A percentile compares a stretch with the other conserved stretches of the same genome.
Conservation (phyloP, 2,888 invertebrate genomes). For the Tenthredo mesomela region DNA sequence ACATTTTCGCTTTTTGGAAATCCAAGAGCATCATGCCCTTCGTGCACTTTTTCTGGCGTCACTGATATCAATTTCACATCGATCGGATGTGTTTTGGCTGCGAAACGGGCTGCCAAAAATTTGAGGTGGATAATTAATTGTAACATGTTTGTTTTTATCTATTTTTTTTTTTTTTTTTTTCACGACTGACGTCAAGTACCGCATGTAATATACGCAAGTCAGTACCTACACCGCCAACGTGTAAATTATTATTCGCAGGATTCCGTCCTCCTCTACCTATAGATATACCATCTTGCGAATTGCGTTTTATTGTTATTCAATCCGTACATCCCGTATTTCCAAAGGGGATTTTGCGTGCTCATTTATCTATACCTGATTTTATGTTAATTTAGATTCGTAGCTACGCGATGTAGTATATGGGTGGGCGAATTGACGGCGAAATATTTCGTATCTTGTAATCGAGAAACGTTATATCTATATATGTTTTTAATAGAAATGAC, state of each 20-base stretch:
- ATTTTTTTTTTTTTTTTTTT: neutral
- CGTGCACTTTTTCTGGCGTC: too few relatives aligned
- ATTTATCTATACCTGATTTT: neutral
- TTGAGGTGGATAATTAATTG: too few relatives aligned
- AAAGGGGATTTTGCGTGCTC: neutral
- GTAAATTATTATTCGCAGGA: constrained; percentile 32
- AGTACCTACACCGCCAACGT: constrained; percentile 17
- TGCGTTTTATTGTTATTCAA: constrained; percentile 38
- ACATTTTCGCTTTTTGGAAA: too few relatives aligned
- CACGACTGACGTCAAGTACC: neutral
- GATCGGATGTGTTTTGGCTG: too few relatives aligned
- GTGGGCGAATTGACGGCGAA: constrained; percentile 34
- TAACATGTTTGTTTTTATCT: too few relatives aligned
- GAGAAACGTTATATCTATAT: neutral
- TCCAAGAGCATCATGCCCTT: too few relatives aligned
- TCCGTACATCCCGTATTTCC: constrained; percentile 19
- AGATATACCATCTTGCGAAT: neutral
- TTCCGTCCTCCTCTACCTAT: neutral
- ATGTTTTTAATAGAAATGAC: constrained; percentile 29
- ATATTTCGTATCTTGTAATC: neutral
- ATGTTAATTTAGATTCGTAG: constrained; percentile 18
- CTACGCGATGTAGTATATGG: neutral
- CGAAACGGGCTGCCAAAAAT: too few relatives aligned
- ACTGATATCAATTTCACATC: too few relatives aligned
- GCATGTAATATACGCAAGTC: neutral